Conservation (phyloP, 2,888 invertebrate genomes). For the Ypsolopha sequella region DNA sequence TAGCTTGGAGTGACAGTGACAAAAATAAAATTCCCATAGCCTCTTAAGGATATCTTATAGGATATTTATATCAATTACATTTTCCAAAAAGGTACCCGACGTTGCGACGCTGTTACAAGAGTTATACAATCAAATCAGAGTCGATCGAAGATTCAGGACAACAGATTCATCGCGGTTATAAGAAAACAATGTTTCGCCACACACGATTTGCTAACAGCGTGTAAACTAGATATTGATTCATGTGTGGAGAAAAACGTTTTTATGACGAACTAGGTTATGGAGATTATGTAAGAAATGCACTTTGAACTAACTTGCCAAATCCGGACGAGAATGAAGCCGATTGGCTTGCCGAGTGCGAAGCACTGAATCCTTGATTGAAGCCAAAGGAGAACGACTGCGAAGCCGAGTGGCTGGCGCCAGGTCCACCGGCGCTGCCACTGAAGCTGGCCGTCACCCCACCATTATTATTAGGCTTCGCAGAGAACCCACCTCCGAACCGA, state of each 20-base stretch:
- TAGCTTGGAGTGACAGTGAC: too few species aligned
- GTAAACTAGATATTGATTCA: too few species aligned
- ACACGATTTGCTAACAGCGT: too few species aligned
- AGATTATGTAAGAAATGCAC: not conserved
- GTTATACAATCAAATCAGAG: too few species aligned
- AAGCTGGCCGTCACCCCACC: conserved; percentile 56
- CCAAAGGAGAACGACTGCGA: conserved; percentile 62
- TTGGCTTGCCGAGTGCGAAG: conserved; percentile 62
- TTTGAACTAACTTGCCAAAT: conserved; percentile 48
- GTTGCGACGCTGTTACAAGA: too few species aligned
- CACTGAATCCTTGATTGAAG: conserved; percentile 61
- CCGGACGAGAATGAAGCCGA: conserved; percentile 59
- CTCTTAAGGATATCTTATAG: too few species aligned
- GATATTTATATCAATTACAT: too few species aligned
- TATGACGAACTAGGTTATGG: not conserved
- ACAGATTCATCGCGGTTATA: too few species aligned
- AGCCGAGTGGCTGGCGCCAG: conserved; percentile 54
- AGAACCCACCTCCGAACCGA: conserved; percentile 49
- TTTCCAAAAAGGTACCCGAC: too few species aligned
- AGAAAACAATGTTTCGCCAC: too few species aligned
- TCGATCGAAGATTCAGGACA: too few species aligned
- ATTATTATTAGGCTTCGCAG: conserved; percentile 45
- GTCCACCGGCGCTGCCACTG: conserved; percentile 52
- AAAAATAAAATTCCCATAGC: too few species aligned
- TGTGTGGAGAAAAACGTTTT: not conserved